Evolutionary conservation across 2,113 vertebrate genomes (phyloP).

Genomic region (Phyllopteryx taeniolatus): DNA sequence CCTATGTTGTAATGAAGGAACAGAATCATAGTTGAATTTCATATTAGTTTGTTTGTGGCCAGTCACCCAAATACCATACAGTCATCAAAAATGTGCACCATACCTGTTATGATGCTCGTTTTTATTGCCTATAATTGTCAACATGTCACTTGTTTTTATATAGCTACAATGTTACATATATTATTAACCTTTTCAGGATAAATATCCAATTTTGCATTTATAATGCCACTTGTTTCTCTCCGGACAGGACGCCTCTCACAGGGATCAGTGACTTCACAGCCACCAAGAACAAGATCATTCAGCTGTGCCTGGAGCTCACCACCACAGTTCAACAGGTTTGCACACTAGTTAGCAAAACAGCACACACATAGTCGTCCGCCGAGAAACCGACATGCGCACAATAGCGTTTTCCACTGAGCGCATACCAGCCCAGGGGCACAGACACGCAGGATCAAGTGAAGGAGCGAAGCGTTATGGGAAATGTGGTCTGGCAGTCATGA

Average conservation of each 20-base stretch:
- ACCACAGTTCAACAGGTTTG: slow-evolving; percentile 97
- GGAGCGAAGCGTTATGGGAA: slow-evolving; percentile 52
- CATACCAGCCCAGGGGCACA: slow-evolving; percentile 38
- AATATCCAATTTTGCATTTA: too few relatives aligned
- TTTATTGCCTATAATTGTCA: too few relatives aligned
- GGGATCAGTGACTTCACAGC: slow-evolving; percentile 93
- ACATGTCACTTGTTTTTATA: too few relatives aligned
- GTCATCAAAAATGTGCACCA: too few relatives aligned
- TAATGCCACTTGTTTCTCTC: slow-evolving; percentile 43
- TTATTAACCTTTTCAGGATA: too few relatives aligned
- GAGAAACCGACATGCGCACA: slow-evolving; percentile 24
- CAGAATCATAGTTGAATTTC: background rate
- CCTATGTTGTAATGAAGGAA: background rate
- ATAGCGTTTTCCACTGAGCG: slow-evolving; percentile 38
- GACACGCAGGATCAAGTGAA: slow-evolving; percentile 37
- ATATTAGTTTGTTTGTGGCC: background rate
- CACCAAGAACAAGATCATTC: slow-evolving; percentile 98
- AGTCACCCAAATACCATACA: background rate
- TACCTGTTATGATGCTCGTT: too few relatives aligned
- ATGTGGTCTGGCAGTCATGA: slow-evolving; percentile 55
- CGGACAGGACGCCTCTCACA: slow-evolving; percentile 87
- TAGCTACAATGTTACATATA: too few relatives aligned
- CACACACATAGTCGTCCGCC: slow-evolving; percentile 12
- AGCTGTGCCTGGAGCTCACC: slow-evolving; percentile 94
- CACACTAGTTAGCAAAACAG: slow-evolving; percentile 34